These are phyloP conservation scores for Vidua macroura DNA, from an alignment of 2,113 vertebrate species.

Conservation along the genomic window DNA sequence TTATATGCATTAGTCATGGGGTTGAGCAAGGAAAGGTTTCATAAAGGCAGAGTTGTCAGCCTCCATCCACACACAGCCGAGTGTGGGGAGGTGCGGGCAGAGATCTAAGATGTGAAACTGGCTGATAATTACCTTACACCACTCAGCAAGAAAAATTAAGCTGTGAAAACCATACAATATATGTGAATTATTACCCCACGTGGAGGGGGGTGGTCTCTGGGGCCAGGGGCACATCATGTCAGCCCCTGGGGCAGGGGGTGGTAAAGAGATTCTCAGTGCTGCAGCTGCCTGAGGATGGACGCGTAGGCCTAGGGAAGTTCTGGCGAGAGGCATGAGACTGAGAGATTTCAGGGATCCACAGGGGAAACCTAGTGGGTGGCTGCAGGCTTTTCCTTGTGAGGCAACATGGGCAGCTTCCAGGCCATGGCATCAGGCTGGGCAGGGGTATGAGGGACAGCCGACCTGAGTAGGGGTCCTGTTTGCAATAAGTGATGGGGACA, in stretches of 20 bases:
- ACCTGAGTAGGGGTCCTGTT: neutral
- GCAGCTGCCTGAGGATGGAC: neutral
- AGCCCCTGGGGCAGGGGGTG: neutral
- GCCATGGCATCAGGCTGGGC: neutral
- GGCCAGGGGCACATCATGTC: neutral
- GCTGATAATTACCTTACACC: neutral
- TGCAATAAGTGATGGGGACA: neutral
- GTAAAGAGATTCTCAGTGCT: neutral
- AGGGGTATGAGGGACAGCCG: accelerated
- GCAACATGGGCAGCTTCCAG: neutral
- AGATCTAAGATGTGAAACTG: conserved; percentile 3
- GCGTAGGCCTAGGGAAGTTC: neutral
- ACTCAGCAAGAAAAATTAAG: neutral
- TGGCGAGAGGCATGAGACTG: neutral
- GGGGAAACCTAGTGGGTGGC: neutral
- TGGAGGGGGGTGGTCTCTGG: neutral
- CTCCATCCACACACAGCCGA: neutral
- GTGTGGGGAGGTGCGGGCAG: conserved; percentile 31
- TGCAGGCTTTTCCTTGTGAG: neutral
- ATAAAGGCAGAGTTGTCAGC: conserved; percentile 52
- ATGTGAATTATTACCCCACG: neutral
- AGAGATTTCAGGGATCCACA: neutral
- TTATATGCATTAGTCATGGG: conserved; percentile 60
- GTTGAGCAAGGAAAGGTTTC: conserved; percentile 38
- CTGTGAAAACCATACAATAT: neutral